phyloP scores from a whole-genome alignment of 2,888 invertebrate species.

The Acanthacorydalis orientalis region DNA sequence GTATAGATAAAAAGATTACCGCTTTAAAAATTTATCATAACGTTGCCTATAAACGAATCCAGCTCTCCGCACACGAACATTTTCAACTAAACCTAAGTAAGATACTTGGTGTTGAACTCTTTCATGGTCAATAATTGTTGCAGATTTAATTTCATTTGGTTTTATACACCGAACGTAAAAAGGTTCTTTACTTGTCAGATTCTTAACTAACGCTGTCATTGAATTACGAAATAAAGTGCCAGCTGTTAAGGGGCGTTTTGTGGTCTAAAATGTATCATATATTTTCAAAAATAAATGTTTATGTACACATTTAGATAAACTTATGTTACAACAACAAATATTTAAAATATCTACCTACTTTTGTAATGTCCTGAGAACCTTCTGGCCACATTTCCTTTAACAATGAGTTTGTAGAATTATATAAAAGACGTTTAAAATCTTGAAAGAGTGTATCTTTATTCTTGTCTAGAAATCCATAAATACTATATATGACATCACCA shows the following conservation, averaged over 20 bases:
- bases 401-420: slow-evolving; percentile 60
- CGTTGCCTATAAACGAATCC: slow-evolving; percentile 94
- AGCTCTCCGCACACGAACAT: slow-evolving; percentile 86
- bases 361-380: slow-evolving; percentile 74
- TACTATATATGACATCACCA: slow-evolving; percentile 85
- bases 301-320: neutral
- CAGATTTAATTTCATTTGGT: slow-evolving; percentile 87
- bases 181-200: slow-evolving; percentile 81
- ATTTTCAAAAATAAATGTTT: neutral
- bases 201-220: slow-evolving; percentile 78
- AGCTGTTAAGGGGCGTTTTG: slow-evolving; percentile 87
- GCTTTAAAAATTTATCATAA: slow-evolving; percentile 81
- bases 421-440: slow-evolving; percentile 87
- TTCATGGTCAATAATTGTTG: slow-evolving; percentile 70
- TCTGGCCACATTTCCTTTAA: slow-evolving; percentile 92
- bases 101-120: slow-evolving; percentile 57
- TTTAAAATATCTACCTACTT: slow-evolving; percentile 32
- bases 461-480: slow-evolving; percentile 89
- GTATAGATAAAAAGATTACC: slow-evolving; percentile 26
- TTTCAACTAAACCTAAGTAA: slow-evolving; percentile 87
- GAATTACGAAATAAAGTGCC: slow-evolving; percentile 90
- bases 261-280: slow-evolving; percentile 42
- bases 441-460: slow-evolving; percentile 94
- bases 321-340: neutral
- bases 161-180: slow-evolving; percentile 96